Evolutionary conservation across 1,140 invertebrate species (phyloP), one percentile per base, ranked within the genome.

Genomic region (Pseudomyrmex gracilis): DNA sequence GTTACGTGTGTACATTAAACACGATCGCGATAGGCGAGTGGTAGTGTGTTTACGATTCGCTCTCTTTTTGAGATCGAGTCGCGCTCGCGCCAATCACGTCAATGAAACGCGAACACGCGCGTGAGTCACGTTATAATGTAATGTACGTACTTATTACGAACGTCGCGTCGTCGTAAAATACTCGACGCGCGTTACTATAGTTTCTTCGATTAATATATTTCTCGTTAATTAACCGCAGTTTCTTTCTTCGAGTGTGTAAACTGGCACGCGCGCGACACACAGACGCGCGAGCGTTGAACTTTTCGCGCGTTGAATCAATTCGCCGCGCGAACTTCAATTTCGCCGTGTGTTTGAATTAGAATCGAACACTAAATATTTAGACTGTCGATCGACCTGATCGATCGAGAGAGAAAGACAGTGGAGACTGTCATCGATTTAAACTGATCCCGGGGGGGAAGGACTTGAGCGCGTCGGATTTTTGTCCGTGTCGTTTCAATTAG

Each of bases 401-500:
- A 34, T 34, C 34, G 34, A 7, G 34, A 34, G 34, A 34, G 34
- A 7, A 34, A 34, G 34, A 51, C 49, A 13, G 49, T 8, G 1
- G 47, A 34, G 8, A 15, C 12, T 20, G 10, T 10, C 15, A 8
- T 15, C 20, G 22, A 20, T 71, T 49, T 24, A 12, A 34, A 2
- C 17, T 13, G 51, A 45, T 57, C 9, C 17, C 34, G 34, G 13
- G 45, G 17, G 51, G 3, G 13, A 20, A 5, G 2, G 58, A 71
- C 43, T 80, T 71, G 20, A 80, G 0, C 20, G 1, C 20, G 45
- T 2, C 51, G 76, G 68, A 60, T 80, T 80, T 71, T 71, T 43
- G 43, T 60, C 7, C 9, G 12, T 51, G 57, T 53, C 60, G 53
- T 71, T 34, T 80, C 66, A 71, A 80, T 80, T 80, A 80, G 66